Base-by-base conservation (phyloP, 2,888 invertebrate genomes). In the Steinernema carpocapsae region DNA sequence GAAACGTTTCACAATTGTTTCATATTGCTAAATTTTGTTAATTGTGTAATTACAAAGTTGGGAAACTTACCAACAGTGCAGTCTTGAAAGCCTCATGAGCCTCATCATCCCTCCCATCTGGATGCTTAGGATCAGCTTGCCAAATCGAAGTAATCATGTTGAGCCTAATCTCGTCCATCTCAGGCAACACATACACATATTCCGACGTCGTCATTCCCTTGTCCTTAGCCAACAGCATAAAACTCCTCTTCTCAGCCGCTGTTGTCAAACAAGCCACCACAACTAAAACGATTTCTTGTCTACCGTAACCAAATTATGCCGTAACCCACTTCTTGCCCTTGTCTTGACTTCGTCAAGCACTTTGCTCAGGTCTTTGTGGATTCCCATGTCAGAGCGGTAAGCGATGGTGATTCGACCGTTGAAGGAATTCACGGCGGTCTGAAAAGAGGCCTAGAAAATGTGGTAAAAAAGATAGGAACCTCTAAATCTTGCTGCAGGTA, bases 71-170 rank as follows among this genome's bases (percentile, higher is more conserved):
- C 29, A 80, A 75, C 73, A 83, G 78, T 2, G 81, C 77, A 26
- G 78, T 77, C 70, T 76, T 74, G 71, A 82, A 82, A n/a, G 81
- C 83, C 14, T 46, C 46, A 29, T 75, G 76, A 0, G 80, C 83
- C 6, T 83, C 83, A 46, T 76, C 77, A 45, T 83, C 82, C n/a
- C 82, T 51, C 7, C 82, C 82, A 75, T 83, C 83, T 0, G 79
- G 71, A 24, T 43, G 72, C 7, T 72, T 64, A n/a, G 52, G 19
- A 22, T 64, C 32, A 17, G 32, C 29, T n/a, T 64, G 17, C 64
- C 64, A 64, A 6, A 64, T 32, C 52, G 52, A 52, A 2, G 52
- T 52, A 22, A 52, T 4, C 1, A 32, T 1, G 32, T 64, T 32
- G 7, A 26, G 7, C 4, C 64, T 26, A 32, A 64, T 64, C 19